Evolutionary conservation across 2,113 vertebrate genomes (phyloP), one percentile per base, ranked within the genome.

Genomic region (Bubo bubo): DNA sequence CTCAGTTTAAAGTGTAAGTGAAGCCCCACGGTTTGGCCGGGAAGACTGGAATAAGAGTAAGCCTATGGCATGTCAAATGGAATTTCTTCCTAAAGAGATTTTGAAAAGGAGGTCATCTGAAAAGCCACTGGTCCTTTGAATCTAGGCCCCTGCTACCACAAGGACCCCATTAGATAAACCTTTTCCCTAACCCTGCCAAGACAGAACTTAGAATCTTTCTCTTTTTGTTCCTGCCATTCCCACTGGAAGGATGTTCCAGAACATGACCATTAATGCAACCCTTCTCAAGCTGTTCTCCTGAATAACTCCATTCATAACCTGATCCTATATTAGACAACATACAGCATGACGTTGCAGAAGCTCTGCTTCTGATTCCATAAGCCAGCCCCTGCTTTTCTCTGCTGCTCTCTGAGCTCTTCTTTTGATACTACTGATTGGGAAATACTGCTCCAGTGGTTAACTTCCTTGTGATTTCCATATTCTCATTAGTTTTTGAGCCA

Each of bases 271-370:
- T 59, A 90, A 75, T 49, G 34, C 35, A 88, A 62, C 49, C 58
- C 55, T 85, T 79, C 71, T 63, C 50, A 77, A 90, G 55, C 86
- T 71, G 24, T 52, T 80, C 55, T 85, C 66, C 70, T 86, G 58
- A 94, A 94, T 45, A 39, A 43, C 45, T 75, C 52, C 55, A 49
- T 58, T 88, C 50, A 88, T 80, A 73, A 86, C 88, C 93, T 62
- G 37, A 83, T 88, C 67, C 82, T 73, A 9, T 19, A 62, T 39
- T 76, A 84, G 91, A 80, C 76, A 50, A 94, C 41, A 27, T 67
- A 91, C 56, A 94, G 94, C 86, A 96, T 88, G 88, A 83, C 0
- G 35, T 22, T 83, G 88, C 79, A 92, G 88, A 82, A 95, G 66
- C 35, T 92, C 79, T 77, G 55, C 77, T 77, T 79, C 82, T 63